A percentile compares a stretch with the other conserved stretches of the same genome.
Conservation (phyloP, 2,888 invertebrate species). For the Hecatera dysodea region DNA sequence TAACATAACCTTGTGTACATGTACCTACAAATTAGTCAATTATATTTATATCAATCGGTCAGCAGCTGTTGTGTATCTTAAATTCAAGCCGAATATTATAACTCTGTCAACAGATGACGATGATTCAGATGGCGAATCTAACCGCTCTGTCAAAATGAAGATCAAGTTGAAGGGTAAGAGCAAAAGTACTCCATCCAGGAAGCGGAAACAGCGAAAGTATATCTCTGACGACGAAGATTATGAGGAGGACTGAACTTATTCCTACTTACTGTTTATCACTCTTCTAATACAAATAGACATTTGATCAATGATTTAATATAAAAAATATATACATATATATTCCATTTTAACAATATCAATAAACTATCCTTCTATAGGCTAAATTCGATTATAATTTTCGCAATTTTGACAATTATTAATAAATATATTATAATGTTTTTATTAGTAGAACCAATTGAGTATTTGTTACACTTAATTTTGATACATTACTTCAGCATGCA, state of each 20-base stretch:
- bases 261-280: conserved; percentile 18
- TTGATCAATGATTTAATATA: conserved; percentile 28
- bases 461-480: conserved; percentile 26
- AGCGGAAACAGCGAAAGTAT: conserved; percentile 91
- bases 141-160: conserved; percentile 93
- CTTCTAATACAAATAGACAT: conserved; percentile 31
- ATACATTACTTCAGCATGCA: conserved; percentile 29
- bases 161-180: conserved; percentile 92
- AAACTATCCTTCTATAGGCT: conserved; percentile 25
- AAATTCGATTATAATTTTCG: conserved; percentile 27
- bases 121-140: conserved; percentile 92
- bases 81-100: not conserved
- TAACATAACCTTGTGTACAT: too few species aligned
- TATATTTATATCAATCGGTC: not conserved
- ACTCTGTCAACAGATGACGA: conserved; percentile 84
- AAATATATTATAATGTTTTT: conserved; percentile 31
- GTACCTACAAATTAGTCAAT: not conserved
- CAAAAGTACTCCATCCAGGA: conserved; percentile 89
- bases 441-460: conserved; percentile 38
- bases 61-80: not conserved
- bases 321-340: conserved; percentile 3
- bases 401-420: conserved; percentile 40
- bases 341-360: conserved; percentile 29
- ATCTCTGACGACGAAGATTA: conserved; percentile 93
- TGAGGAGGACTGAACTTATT: conserved; percentile 89